phyloP scores from a whole-genome alignment of 2,888 invertebrate genomes.

The Mylabris sibirica region DNA sequence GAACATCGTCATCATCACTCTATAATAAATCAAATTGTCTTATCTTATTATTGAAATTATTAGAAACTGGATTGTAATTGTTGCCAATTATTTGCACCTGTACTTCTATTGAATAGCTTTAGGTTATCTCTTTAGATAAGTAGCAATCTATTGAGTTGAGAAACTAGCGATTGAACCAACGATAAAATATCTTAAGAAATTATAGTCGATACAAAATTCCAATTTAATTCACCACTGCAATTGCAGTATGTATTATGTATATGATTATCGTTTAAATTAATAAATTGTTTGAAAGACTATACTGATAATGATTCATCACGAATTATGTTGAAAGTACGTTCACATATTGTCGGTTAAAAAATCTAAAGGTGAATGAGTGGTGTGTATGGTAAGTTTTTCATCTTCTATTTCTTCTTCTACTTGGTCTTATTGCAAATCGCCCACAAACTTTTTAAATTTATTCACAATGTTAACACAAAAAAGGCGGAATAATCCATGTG shows the following conservation, averaged over 20 bases:
- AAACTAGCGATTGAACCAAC: not conserved
- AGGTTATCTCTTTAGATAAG: slow-evolving; percentile 2
- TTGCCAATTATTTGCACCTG: slow-evolving; percentile 16
- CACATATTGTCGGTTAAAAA: not conserved
- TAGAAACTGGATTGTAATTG: slow-evolving; percentile 11
- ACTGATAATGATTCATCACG: not conserved
- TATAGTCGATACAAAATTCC: slow-evolving; percentile 1
- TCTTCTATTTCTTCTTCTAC: too few species aligned
- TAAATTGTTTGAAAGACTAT: not conserved
- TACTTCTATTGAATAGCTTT: slow-evolving; percentile 1
- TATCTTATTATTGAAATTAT: slow-evolving; percentile 10
- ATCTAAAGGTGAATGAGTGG: not conserved
- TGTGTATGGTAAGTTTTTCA: not conserved
- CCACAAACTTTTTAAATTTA: slow-evolving; percentile 4
- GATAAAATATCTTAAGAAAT: not conserved
- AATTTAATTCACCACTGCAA: not conserved
- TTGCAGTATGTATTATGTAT: too few species aligned
- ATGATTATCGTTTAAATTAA: too few species aligned
- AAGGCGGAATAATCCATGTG: slow-evolving; percentile 6
- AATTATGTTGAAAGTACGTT: not conserved
- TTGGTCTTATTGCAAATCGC: not conserved
- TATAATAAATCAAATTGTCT: not conserved
- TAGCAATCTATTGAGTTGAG: slow-evolving; percentile 3
- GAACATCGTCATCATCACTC: not conserved
- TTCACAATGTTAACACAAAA: not conserved